Conservation (phyloP, 2,797 vertebrate species). For the Muraenolepis orangiensis region DNA sequence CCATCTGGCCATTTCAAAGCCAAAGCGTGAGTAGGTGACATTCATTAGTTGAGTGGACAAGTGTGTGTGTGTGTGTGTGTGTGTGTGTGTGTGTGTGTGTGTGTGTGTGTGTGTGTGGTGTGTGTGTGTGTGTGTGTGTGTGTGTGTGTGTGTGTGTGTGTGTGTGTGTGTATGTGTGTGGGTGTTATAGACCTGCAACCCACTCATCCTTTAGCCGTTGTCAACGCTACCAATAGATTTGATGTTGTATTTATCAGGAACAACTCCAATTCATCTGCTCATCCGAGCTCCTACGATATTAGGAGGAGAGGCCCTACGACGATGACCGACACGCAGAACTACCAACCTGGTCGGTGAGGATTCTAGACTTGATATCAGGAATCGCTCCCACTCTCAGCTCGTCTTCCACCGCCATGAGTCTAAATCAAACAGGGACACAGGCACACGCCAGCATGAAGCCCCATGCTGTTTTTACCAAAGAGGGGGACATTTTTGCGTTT, state of each 20-base stretch:
- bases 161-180: background rate
- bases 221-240: too few species aligned
- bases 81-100: background rate
- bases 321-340: too few species aligned
- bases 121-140: too few species aligned
- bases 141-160: too few species aligned
- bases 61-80: background rate
- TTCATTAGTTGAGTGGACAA: background rate
- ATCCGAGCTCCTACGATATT: too few species aligned
- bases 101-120: too few species aligned
- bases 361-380: slow-evolving; percentile 90
- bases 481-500: slow-evolving; percentile 49
- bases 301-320: background rate
- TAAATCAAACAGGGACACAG: slow-evolving; percentile 66
- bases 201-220: background rate
- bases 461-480: slow-evolving; percentile 65
- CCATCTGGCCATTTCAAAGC: background rate
- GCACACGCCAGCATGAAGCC: slow-evolving; percentile 65
- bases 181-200: background rate
- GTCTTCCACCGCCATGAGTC: slow-evolving; percentile 98
- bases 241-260: too few species aligned
- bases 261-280: too few species aligned
- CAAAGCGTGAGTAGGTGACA: background rate
- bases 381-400: slow-evolving; percentile 94
- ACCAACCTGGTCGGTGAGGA: slow-evolving; percentile 95